Evolutionary conservation across 2,888 invertebrate species (phyloP), one percentile per base, ranked within the genome.

Genomic region (Fissipunctia ypsillon): DNA sequence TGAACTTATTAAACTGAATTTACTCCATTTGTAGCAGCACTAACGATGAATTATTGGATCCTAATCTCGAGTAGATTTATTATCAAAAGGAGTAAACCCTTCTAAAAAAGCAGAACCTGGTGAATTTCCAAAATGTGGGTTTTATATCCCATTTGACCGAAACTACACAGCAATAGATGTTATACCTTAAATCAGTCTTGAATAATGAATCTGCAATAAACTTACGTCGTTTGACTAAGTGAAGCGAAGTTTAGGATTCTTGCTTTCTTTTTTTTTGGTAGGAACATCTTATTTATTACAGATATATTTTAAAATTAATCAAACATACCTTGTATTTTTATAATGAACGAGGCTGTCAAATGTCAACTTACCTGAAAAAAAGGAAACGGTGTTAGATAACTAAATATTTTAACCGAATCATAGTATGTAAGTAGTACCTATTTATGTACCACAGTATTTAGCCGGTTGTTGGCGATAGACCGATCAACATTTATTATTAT

Each of bases 1-100:
- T 95, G 94, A 94, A 94, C 94, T 93, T 93, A 94, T 94, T 94
- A 92, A 92, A 93, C 94, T 93, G 91, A 92, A 93, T 93, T 91
- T 91, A 91, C 88, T 90, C 81, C 88, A 90, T 89, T 90, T 87
- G 89, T 88, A 87, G 85, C 87, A 80, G 84, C 81, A 81, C 83
- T 90, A 91, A 94, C 84, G 83, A 91, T 93, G 92, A 94, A 86
- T 93, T 93, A 94, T 94, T 88, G 85, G 83, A 85, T 84, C 86
- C 78, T 75, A 66, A 81, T 81, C 9, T 70, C 35, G 22, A 59
- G 35, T 43, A 52, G 25, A 52, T 60, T 59, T 66, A 38, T 65
- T 80, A 80, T 70, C 54, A 22, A 59, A 22, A 45, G 56, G 19
- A 54, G 7, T 45, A 43, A 56, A 50, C 25, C 59, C 41, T 65